phyloP scores from a whole-genome alignment of 2,888 invertebrate genomes.

The Himalopsyche kuldschensis region DNA sequence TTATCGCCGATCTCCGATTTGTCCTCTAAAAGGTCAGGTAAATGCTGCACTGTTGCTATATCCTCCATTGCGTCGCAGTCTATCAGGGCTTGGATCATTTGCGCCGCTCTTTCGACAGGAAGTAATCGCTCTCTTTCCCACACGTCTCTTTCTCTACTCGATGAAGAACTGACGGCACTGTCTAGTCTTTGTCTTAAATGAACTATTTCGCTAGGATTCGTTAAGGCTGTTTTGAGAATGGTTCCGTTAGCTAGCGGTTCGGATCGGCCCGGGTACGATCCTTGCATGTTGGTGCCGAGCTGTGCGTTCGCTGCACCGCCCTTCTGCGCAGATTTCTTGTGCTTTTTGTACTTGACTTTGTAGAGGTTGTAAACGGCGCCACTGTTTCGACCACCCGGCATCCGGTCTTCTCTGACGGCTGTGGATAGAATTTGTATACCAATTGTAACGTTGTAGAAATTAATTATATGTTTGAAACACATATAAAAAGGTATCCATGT shows the following conservation, averaged over 20 bases:
- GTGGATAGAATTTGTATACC: conserved; percentile 41
- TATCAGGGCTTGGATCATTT: conserved; percentile 90
- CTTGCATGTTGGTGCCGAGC: conserved; percentile 55
- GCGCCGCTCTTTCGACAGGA: conserved; percentile 79
- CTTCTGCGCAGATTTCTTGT: conserved; percentile 79
- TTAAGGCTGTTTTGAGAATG: conserved; percentile 91
- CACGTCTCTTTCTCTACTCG: conserved; percentile 38
- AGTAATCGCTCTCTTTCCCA: conserved; percentile 70
- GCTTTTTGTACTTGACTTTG: conserved; percentile 98
- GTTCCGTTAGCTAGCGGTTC: conserved; percentile 87
- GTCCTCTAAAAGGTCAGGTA: conserved; percentile 87
- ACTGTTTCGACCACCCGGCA: conserved; percentile 99
- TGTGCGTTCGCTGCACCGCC: conserved; percentile 51
- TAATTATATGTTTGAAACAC: background rate
- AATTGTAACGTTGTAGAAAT: conserved; percentile 9
- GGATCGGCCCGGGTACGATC: conserved; percentile 61
- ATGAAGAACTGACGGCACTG: conserved; percentile 77
- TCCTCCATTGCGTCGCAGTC: conserved; percentile 97
- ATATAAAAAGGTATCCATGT: conserved; percentile 34
- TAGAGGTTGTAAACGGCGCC: conserved; percentile 98
- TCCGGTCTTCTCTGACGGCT: conserved; percentile 98
- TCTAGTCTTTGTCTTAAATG: conserved; percentile 86
- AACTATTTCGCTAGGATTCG: conserved; percentile 91
- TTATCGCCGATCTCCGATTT: conserved; percentile 90
- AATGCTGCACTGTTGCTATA: conserved; percentile 88